A percentile compares a stretch with the other conserved stretches of the same genome.
Evolutionary conservation across 2,888 invertebrate species (phyloP).

Genomic region (Rhorus exstirpatorius): DNA sequence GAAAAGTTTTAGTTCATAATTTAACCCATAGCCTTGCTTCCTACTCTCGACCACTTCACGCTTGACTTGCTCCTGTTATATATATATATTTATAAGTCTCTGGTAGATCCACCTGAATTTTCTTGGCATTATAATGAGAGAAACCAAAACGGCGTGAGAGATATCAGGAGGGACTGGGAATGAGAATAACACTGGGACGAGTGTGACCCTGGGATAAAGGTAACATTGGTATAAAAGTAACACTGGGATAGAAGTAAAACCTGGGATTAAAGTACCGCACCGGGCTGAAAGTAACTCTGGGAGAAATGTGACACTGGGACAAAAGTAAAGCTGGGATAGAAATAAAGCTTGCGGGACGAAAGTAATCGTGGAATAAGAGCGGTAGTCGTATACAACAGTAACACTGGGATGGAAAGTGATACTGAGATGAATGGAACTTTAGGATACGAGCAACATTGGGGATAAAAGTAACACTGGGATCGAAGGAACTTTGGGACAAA

Average conservation of each 20-base stretch:
- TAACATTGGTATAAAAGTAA: not conserved
- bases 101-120: constrained; percentile 77
- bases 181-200: not conserved
- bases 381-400: too few species aligned
- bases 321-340: too few species aligned
- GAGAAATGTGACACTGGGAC: too few species aligned
- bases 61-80: constrained; percentile 9
- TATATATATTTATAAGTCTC: constrained; percentile 1
- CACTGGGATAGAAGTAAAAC: not conserved
- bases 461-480: not conserved
- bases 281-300: too few species aligned
- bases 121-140: constrained; percentile 76
- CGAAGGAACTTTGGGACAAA: too few species aligned
- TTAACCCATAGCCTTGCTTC: constrained; percentile 69
- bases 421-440: too few species aligned
- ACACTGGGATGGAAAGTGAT: too few species aligned
- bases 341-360: too few species aligned
- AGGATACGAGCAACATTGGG: not conserved
- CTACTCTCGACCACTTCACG: constrained; percentile 39
- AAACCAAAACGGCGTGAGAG: constrained; percentile 59
- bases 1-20: constrained; percentile 80
- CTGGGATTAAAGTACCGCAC: too few species aligned
- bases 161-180: too few species aligned
- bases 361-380: too few species aligned
- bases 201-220: not conserved